Evolutionary conservation across 1,140 invertebrate species (phyloP).

Genomic region (Drosophila hydei): DNA sequence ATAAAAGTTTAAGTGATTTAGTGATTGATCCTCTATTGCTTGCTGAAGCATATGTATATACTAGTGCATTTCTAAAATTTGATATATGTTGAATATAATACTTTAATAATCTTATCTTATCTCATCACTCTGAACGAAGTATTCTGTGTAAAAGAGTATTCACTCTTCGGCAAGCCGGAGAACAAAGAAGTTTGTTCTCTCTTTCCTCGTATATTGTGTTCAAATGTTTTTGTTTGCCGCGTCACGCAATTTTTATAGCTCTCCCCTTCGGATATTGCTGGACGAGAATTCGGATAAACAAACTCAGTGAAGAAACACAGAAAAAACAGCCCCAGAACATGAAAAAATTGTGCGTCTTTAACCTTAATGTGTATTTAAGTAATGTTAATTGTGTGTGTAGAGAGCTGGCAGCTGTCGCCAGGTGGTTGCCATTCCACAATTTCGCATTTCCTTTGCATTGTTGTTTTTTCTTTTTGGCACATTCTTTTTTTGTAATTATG

Average conservation of each 20-base stretch:
- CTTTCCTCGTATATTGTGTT: slow-evolving; percentile 17
- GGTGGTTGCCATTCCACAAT: slow-evolving; percentile 36
- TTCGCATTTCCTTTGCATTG: slow-evolving; percentile 1
- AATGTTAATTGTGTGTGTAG: slow-evolving; percentile 76
- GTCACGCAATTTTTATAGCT: slow-evolving; percentile 73
- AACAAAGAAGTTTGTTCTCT: not conserved
- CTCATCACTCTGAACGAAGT: too few species aligned
- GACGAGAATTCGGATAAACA: slow-evolving; percentile 56
- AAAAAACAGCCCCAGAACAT: slow-evolving; percentile 78
- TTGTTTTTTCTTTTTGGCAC: slow-evolving; percentile 40
- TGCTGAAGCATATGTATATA: too few species aligned
- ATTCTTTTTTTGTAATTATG: slow-evolving; percentile 67
- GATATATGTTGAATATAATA: too few species aligned
- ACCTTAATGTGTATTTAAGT: slow-evolving; percentile 83
- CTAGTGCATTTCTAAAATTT: too few species aligned
- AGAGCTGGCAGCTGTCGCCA: slow-evolving; percentile 57
- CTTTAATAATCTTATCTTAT: too few species aligned
- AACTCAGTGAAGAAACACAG: slow-evolving; percentile 31
- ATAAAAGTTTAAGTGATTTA: too few species aligned
- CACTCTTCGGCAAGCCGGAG: too few species aligned
- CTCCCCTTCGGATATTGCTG: slow-evolving; percentile 19
- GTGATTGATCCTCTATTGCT: too few species aligned
- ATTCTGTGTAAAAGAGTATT: not conserved
- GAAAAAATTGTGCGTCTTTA: slow-evolving; percentile 80
- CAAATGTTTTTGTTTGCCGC: slow-evolving; percentile 70